phyloP scores from a whole-genome alignment of 2,113 vertebrate genomes.

The Entosphenus tridentatus region DNA sequence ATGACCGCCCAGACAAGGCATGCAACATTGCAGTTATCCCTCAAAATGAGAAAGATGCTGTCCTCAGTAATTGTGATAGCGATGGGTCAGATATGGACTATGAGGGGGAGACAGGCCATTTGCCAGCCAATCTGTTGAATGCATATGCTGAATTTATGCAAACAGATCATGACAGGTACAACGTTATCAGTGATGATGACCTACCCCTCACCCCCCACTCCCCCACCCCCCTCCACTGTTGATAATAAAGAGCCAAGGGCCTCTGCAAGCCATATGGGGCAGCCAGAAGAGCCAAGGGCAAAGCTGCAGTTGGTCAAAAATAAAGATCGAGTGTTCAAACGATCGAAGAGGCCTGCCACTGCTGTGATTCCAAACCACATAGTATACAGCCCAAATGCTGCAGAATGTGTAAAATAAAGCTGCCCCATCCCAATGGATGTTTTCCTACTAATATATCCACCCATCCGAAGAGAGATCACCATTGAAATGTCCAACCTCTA shows the following conservation, averaged over 20 bases:
- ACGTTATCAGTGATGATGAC: neutral
- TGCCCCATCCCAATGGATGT: neutral
- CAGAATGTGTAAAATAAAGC: neutral
- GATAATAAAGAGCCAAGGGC: neutral
- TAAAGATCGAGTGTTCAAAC: too few relatives aligned
- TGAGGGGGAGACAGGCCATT: neutral
- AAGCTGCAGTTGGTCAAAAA: too few relatives aligned
- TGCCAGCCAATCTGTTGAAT: slow-evolving; percentile 5
- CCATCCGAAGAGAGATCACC: neutral
- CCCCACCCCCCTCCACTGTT: neutral
- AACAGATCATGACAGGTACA: neutral
- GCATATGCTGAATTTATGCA: neutral
- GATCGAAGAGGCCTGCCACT: neutral
- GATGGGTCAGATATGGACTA: slow-evolving; percentile 6
- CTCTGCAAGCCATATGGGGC: neutral
- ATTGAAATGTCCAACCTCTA: too few relatives aligned
- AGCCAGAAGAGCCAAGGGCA: neutral
- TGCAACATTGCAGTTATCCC: slow-evolving; percentile 6
- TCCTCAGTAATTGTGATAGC: slow-evolving; percentile 1
- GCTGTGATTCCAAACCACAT: neutral
- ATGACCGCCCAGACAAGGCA: neutral
- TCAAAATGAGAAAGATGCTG: neutral
- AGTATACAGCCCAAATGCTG: neutral
- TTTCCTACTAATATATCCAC: slow-evolving; percentile 2
- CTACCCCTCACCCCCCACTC: neutral